Evolutionary conservation across 2,113 vertebrate genomes (phyloP).

Genomic region (Pelecanoides urinatrix): DNA sequence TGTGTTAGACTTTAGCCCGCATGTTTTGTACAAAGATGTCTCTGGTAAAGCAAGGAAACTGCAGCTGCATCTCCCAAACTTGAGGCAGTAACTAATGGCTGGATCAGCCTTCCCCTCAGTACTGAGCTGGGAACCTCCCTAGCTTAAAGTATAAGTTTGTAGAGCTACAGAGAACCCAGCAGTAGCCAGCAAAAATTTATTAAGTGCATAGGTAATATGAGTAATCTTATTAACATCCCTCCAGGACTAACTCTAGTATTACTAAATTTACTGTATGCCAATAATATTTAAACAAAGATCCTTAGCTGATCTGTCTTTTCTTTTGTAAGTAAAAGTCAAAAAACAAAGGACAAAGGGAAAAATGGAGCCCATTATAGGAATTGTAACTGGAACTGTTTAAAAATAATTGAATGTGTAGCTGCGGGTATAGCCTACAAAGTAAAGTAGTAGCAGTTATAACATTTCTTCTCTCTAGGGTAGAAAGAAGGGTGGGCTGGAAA

Average conservation of each 20-base stretch:
- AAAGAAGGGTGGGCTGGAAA: not conserved
- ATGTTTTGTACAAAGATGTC: not conserved
- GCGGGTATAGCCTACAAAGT: not conserved
- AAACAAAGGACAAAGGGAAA: not conserved
- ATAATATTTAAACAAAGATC: slow-evolving; percentile 7
- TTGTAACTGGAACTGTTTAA: not conserved
- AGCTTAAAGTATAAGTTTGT: not conserved
- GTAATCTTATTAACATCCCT: slow-evolving; percentile 37
- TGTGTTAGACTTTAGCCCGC: not conserved
- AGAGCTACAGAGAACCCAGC: not conserved
- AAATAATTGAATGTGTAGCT: not conserved
- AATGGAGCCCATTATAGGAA: not conserved
- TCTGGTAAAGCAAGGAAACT: not conserved
- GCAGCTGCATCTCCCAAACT: not conserved
- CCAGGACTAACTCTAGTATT: not conserved
- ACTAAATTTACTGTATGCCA: slow-evolving; percentile 17
- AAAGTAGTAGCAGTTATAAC: not conserved
- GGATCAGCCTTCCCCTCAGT: not conserved
- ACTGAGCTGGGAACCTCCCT: not conserved
- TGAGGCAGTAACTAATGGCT: not conserved
- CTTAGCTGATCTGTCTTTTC: not conserved
- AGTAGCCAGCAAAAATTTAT: slow-evolving; percentile 38
- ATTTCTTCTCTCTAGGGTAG: not conserved
- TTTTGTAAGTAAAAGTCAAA: not conserved
- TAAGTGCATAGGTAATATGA: slow-evolving; percentile 16